Percentiles rank a stretch among this genome's conserved stretches.
Conservation (phyloP, 2,113 vertebrate genomes). For the Cebidichthys violaceus region DNA sequence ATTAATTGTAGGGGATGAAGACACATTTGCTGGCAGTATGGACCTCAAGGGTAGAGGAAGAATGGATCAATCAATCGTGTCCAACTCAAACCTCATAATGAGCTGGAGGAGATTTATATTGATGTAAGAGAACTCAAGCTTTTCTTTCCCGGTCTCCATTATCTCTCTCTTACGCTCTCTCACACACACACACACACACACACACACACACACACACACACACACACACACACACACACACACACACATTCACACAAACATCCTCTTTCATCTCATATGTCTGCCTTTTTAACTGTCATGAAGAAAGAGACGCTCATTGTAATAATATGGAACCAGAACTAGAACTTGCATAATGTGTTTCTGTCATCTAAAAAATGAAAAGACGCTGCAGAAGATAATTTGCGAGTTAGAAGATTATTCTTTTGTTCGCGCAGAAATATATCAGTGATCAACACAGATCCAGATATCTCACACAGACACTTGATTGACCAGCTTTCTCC, state of each 20-base stretch:
- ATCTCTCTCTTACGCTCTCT: neutral
- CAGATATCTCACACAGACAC: neutral
- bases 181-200: neutral
- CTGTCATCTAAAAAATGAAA: neutral
- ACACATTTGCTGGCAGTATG: constrained; percentile 44
- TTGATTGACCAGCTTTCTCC: neutral
- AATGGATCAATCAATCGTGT: constrained; percentile 47
- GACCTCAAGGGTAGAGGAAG: constrained; percentile 43
- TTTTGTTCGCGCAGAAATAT: neutral
- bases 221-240: neutral
- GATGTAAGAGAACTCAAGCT: constrained; percentile 22
- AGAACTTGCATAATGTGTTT: neutral
- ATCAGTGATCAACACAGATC: neutral
- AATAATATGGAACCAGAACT: neutral
- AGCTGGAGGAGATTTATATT: constrained; percentile 45
- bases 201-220: neutral
- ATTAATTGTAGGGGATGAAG: constrained; percentile 56
- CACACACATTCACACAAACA: neutral
- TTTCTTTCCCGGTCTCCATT: constrained; percentile 18
- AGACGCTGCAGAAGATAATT: neutral
- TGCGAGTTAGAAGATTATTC: neutral
- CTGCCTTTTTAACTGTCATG: neutral
- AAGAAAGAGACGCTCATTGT: neutral
- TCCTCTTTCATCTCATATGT: neutral
- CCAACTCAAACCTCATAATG: constrained; percentile 58